Base-by-base conservation (phyloP, 2,888 invertebrate species). In the Eupithecia pulchellata region DNA sequence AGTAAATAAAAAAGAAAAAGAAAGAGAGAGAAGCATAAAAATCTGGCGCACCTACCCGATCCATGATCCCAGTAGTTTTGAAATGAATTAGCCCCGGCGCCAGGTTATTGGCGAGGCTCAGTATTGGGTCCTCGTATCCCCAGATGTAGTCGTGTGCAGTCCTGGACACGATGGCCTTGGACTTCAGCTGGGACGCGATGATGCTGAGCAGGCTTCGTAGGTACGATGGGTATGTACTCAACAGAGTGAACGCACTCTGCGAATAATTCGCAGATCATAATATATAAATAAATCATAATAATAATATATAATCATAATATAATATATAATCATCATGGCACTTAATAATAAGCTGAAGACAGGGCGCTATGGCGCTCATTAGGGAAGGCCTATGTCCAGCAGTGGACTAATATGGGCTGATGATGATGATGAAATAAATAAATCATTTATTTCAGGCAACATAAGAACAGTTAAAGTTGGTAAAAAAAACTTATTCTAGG, bases 1-100 rank as follows among this genome's bases (percentile, higher is more conserved):
- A 36, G 13, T 36, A 39, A 39, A 39, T 4, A 39, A 4, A 4
- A 17, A 39, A 39, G 4, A 39, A 4, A 4, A 17, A 17, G 1
- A 17, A 4, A 17, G 5, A 17, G 4, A 5, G 17, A 17, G 17
- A 17, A 17, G 4, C 39, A 5, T 4, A 39, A 14, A 17, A 39
- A 39, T 29, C 9, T 11, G 13, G 13, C 55, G 17, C 2, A 13
- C 79, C 67, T 25, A 97, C 97, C 89, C 97, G 94, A 80, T 97
- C 97, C 75, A 97, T 89, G 32, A 97, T 91, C 14, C 97, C 97
- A 79, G 97, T 96, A 76, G 95, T 95, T 13, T 95, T 89, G 82
- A 97, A 97, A 79, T 96, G 95, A 42, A 97, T 96, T 84, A 96
- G 95, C 62, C 93, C 95, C 0, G 97, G 97, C 14, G 71, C 75